Base-by-base conservation (phyloP, 2,113 vertebrate species). In the Gnathonemus longibarbis region DNA sequence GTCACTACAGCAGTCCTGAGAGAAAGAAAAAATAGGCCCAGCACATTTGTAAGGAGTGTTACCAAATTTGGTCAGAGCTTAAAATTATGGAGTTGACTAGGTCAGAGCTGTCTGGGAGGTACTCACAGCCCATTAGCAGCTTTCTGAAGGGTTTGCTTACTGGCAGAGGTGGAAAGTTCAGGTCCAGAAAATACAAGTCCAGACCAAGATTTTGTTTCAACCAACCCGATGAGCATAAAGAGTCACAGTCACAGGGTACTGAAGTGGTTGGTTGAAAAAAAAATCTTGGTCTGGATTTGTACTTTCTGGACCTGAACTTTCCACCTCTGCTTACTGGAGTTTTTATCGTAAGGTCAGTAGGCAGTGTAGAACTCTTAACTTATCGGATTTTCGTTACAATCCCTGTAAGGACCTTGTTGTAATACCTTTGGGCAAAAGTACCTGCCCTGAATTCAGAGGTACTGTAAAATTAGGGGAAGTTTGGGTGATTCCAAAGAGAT, bases 1-100 rank as follows among this genome's bases (percentile, higher is more conserved):
- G 39, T 74, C 42, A 58, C 31, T 70, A 88, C 88, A 46, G 13
- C 58, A 48, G 53, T 46, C 19, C 19, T 24, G 46, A 49, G 70
- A n/a, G 48, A 48, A 52, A 35, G 48, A 70, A 80, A 27, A 58
- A 24, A 24, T 3, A 58, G 9, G 1, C 27, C 6, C 35, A 49
- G 70, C 13, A 24, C 31, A 7, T 21, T 70, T 74, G 27, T 49
- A 27, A 27, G 49, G 77, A 89, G 35, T 52, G 74, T 46, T 89
- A 84, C 52, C 52, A 89, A 58, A 89, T 89, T 84, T 58, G 46
- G 66, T 45, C 53, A 88, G 42, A 74, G 45, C 53, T 49, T 88
- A 9, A 88, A 80, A 80, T 19, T 49, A 74, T 50, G 13, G 45
- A 39, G 9, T 45, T 0, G 53, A 45, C 87, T 21, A 13, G 88